Evolutionary conservation across 2,888 invertebrate genomes (phyloP).

Genomic region (Pseudococcus viburni): DNA sequence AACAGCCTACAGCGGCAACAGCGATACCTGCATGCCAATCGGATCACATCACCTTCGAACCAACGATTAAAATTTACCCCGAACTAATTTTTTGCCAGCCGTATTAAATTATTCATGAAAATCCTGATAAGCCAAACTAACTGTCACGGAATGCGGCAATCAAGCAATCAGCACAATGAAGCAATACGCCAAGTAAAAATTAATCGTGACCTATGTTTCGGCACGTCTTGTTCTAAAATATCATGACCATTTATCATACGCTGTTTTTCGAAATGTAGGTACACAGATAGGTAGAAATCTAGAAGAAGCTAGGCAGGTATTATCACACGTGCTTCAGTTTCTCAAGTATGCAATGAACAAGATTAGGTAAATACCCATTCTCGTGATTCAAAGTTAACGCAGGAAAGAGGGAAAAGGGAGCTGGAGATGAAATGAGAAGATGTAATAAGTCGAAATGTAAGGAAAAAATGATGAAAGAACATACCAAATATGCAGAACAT

Average conservation of each 20-base stretch:
- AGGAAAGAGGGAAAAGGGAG: too few species aligned
- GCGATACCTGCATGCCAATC: slow-evolving; percentile 7
- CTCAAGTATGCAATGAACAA: not conserved
- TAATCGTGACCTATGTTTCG: slow-evolving; percentile 49
- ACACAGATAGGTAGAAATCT: not conserved
- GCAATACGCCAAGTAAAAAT: not conserved
- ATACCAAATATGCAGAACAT: too few species aligned
- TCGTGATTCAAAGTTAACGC: too few species aligned
- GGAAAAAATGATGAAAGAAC: too few species aligned
- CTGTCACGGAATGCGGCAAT: slow-evolving; percentile 26
- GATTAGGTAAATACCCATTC: too few species aligned
- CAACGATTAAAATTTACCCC: slow-evolving; percentile 36
- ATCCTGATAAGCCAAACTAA: not conserved
- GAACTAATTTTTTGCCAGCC: slow-evolving; percentile 6
- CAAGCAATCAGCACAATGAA: not conserved
- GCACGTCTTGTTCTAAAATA: slow-evolving; percentile 30
- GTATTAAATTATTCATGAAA: slow-evolving; percentile 22
- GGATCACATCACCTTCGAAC: slow-evolving; percentile 22
- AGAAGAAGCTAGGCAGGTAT: not conserved
- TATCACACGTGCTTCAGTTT: not conserved
- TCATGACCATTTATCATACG: slow-evolving; percentile 1
- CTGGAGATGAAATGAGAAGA: too few species aligned
- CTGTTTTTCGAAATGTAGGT: not conserved
- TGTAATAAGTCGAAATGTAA: too few species aligned
- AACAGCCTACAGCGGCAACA: not conserved